Percentiles rank a stretch among this genome's conserved stretches.
These are phyloP conservation scores for Ciona savignyi DNA, from an alignment of 23 tunicate species.

Conservation along the genomic window DNA sequence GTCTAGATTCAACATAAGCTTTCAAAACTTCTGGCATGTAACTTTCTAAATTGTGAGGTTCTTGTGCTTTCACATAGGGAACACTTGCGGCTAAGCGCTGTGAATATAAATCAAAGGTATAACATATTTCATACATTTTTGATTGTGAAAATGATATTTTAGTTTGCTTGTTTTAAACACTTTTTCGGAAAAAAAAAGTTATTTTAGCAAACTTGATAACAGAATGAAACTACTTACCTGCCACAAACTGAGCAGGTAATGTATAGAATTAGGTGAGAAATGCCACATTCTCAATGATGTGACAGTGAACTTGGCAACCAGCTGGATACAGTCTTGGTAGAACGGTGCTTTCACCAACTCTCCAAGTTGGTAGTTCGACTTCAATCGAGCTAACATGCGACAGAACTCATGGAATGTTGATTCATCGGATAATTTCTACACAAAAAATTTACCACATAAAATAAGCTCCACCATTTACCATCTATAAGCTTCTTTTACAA, in stretches of 20 bases:
- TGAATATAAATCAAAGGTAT: no score
- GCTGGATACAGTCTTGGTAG: slow-evolving; percentile 67
- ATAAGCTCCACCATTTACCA: no score
- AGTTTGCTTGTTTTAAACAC: no score
- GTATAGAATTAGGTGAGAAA: slow-evolving; percentile 83
- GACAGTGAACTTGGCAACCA: slow-evolving; percentile 87
- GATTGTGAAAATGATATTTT: no score
- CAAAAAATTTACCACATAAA: no score
- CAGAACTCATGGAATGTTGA: slow-evolving; percentile 91
- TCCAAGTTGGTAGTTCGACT: slow-evolving; percentile 96
- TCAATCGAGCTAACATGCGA: slow-evolving; percentile 84
- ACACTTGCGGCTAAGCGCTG: slow-evolving; percentile 91
- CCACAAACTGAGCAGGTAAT: slow-evolving; percentile 87
- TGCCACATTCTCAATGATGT: slow-evolving; percentile 74
- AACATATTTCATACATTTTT: no score
- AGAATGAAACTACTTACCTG: slow-evolving; percentile 47
- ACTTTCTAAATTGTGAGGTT: slow-evolving; percentile 81
- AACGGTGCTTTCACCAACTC: slow-evolving; percentile 67
- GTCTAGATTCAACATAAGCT: slow-evolving; percentile 80
- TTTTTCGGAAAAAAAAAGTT: no score
- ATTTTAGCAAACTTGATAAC: not conserved
- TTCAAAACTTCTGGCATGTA: slow-evolving; percentile 90
- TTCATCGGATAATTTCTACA: slow-evolving; percentile 77
- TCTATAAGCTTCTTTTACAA: no score
- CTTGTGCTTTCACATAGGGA: slow-evolving; percentile 89